Evolutionary conservation across 2,888 invertebrate genomes (phyloP).

Genomic region (Glyphotaelius pellucidus): DNA sequence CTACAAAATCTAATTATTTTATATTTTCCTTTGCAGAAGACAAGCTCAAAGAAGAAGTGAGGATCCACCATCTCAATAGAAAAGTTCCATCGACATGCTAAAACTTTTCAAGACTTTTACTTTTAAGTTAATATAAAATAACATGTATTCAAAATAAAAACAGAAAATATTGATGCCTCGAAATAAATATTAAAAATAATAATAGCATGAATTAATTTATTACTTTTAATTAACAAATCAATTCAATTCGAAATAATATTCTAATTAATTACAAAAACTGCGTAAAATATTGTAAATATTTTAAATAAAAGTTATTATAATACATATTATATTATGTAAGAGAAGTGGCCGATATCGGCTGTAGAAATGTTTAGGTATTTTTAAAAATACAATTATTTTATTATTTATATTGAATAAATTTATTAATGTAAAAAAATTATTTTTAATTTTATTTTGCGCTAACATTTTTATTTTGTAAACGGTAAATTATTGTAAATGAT

Average conservation of each 20-base stretch:
- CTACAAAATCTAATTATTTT: not conserved
- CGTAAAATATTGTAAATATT: slow-evolving; percentile 25
- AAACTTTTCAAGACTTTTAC: slow-evolving; percentile 26
- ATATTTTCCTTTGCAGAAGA: not conserved
- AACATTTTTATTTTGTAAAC: not conserved
- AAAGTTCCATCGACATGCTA: not conserved
- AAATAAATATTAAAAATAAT: not conserved
- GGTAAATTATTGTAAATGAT: not conserved
- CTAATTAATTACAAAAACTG: not conserved
- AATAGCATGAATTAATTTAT: not conserved
- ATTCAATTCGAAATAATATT: not conserved
- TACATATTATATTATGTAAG: not conserved
- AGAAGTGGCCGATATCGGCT: not conserved
- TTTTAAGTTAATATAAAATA: not conserved
- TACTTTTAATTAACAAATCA: not conserved
- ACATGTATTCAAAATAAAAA: not conserved
- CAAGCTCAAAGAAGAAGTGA: slow-evolving; percentile 26
- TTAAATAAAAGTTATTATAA: not conserved
- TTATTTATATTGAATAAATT: not conserved
- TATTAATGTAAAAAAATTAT: not conserved
- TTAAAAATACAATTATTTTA: not conserved
- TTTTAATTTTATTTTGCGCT: not conserved
- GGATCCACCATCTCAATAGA: not conserved
- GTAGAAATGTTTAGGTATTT: not conserved
- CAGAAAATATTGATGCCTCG: not conserved